phyloP scores from a whole-genome alignment of 2,113 vertebrate species.

The rabbit (Oryctolagus cuniculus) region DNA sequence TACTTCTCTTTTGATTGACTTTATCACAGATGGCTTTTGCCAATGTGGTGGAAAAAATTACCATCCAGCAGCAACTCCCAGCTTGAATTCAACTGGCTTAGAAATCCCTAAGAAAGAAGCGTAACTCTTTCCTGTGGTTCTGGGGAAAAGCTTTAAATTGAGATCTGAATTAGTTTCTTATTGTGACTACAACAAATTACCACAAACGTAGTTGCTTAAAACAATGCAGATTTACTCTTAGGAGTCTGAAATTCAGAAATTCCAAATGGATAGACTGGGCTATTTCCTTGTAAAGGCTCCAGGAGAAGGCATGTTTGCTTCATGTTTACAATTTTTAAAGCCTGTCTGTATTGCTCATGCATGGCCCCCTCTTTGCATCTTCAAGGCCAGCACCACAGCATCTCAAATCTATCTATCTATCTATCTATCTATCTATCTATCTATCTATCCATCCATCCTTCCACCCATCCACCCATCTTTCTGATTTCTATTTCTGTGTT shows the following conservation, averaged over 20 bases:
- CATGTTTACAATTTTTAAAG: neutral
- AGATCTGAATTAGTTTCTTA: too few species aligned
- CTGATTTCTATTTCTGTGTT: neutral
- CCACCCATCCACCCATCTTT: too few species aligned
- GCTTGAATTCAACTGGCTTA: neutral
- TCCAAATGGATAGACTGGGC: neutral
- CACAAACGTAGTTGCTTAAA: neutral
- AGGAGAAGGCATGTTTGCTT: neutral
- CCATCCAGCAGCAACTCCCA: neutral
- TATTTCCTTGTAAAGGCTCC: neutral
- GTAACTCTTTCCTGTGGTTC: neutral
- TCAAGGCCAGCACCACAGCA: neutral
- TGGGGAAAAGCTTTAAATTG: neutral
- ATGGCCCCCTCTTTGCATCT: too few species aligned
- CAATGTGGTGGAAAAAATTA: neutral
- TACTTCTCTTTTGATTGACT: neutral
- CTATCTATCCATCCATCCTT: too few species aligned
- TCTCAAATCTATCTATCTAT: neutral
- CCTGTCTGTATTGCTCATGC: neutral
- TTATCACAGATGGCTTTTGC: neutral
- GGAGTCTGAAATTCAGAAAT: neutral
- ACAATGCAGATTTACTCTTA: neutral
- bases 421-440: too few species aligned
- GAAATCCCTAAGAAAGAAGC: neutral
- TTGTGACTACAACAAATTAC: too few species aligned